A percentile compares a stretch with the other conserved stretches of the same genome.
Conservation (phyloP, 2,113 vertebrate genomes). For the Nansenia antarctica region DNA sequence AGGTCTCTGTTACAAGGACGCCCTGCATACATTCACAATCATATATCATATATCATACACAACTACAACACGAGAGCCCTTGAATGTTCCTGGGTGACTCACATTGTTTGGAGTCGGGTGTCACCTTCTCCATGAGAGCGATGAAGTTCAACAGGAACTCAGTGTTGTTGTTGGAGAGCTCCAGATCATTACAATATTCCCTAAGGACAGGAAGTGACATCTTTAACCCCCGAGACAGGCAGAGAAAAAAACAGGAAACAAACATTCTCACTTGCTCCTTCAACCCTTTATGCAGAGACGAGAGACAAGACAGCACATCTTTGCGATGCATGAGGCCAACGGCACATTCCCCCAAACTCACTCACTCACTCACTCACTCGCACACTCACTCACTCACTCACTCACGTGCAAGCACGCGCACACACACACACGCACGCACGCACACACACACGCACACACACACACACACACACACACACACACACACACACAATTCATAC, state of each 20-base stretch:
- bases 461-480: conserved; percentile 7
- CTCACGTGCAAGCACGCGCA: conserved; percentile 1
- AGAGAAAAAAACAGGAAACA: neutral
- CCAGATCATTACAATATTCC: conserved; percentile 99
- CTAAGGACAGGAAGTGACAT: conserved; percentile 71
- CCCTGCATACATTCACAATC: too few species aligned
- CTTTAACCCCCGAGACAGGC: conserved; percentile 21
- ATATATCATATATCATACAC: too few species aligned
- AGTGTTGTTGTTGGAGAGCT: conserved; percentile 96
- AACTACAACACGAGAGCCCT: too few species aligned
- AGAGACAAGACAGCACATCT: neutral
- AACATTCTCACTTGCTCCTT: neutral
- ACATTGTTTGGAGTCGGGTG: conserved; percentile 98
- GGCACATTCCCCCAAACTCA: neutral
- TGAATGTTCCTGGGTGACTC: too few species aligned
- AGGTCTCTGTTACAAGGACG: too few species aligned
- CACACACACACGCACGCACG: neutral
- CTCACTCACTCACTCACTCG: too few species aligned
- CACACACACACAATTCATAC: conserved; percentile 3
- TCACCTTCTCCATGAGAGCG: conserved; percentile 98
- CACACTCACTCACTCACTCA: too few species aligned
- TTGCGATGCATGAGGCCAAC: neutral
- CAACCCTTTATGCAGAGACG: neutral
- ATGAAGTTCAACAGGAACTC: conserved; percentile 99
- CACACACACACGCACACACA: conserved; percentile 2